These are phyloP conservation scores for Eueremaeus valkanovi DNA, from an alignment of 2,888 invertebrate species.

Conservation along the genomic window DNA sequence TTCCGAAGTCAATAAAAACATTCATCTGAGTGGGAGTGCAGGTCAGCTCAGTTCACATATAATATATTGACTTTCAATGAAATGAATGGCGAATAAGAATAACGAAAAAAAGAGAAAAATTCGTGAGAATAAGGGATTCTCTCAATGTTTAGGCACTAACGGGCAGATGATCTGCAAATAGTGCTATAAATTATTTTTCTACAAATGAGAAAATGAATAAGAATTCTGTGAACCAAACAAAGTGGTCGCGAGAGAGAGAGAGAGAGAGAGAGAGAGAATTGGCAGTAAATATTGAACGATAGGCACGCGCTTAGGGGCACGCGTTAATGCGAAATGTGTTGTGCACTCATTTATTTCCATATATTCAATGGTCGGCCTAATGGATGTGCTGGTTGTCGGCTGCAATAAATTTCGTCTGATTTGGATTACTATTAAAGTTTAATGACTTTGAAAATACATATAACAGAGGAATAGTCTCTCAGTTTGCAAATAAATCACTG, in stretches of 20 bases:
- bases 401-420: background rate
- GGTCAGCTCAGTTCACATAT: background rate
- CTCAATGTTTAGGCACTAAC: background rate
- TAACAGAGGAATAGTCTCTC: background rate
- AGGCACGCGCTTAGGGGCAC: slow-evolving; percentile 18
- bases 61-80: background rate
- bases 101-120: background rate
- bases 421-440: background rate
- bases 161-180: slow-evolving; percentile 24
- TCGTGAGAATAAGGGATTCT: background rate
- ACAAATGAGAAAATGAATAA: background rate
- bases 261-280: background rate
- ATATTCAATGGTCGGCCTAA: no score
- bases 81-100: background rate
- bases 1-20: slow-evolving; percentile 14
- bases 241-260: no score
- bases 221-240: no score
- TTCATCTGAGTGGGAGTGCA: slow-evolving; percentile 5
- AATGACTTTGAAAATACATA: slow-evolving; percentile 8
- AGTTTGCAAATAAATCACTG: background rate
- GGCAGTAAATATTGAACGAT: background rate
- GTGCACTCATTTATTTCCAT: slow-evolving; percentile 4
- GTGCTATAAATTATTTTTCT: slow-evolving; percentile 1
- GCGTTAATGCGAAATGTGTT: background rate
- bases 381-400: background rate